Base-by-base conservation (phyloP, 2,113 vertebrate species). In the Empidonax alnorum region DNA sequence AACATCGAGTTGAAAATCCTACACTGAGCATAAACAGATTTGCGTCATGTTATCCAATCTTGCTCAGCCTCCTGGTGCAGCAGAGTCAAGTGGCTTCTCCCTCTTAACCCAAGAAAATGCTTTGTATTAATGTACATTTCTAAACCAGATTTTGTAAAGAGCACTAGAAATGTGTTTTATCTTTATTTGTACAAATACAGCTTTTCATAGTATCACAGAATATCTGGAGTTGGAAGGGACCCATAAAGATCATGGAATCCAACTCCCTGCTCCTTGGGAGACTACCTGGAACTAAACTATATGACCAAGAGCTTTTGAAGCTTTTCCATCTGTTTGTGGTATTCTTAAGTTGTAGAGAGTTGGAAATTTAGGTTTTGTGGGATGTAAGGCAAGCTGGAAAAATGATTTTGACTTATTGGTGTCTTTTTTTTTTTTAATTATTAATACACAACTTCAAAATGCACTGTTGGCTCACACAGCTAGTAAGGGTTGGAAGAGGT, bases 31-130 rank as follows among this genome's bases (percentile, higher is more conserved):
- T 69, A 7, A 52, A 65, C 68, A 24, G 20, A 24, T 59, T 18
- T 62, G 2, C 5, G 6, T 73, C 37, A 10, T 71, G 3, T 84
- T 71, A 18, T 14, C 37, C 30, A 49, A 20, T 82, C 35, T 86
- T 66, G 24, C 30, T 77, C 93, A 90, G 80, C 84, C 91, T 96
- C 88, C 94, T 95, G 92, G 73, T 95, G 83, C 73, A 89, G 65
- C 30, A 93, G 44, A 81, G 69, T 84, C 88, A 75, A 84, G 66
- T 55, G 75, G 52, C 85, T 95, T 91, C 46, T 89, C 41, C 65
- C 22, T 84, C 44, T 78, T 77, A 56, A 69, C 33, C 23, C 23
- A 82, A 68, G 17, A 61, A 82, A 69, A 76, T 67, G 28, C 44
- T 90, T 94, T 90, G 68, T 84, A 14, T 68, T 84, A 37, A 63